A percentile compares a stretch with the other conserved stretches of the same genome.
Conservation (phyloP, 1,140 invertebrate genomes). For the Berghia stephanieae region DNA sequence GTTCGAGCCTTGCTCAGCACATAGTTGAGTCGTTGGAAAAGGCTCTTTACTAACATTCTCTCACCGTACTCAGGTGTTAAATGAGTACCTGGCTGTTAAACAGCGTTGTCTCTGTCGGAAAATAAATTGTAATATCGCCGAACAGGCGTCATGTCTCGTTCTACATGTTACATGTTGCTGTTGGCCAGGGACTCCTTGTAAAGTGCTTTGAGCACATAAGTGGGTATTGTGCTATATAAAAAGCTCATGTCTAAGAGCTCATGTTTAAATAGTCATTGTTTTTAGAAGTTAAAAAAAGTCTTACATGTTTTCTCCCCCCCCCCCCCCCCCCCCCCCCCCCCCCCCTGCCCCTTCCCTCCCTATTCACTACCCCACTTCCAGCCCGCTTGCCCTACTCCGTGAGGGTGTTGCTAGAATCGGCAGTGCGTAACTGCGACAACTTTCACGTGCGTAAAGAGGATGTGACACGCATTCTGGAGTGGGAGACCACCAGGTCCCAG, state of each 20-base stretch:
- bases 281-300: background rate
- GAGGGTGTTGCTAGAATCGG: constrained; percentile 91
- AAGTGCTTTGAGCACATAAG: background rate
- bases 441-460: constrained; percentile 87
- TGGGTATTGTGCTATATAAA: background rate
- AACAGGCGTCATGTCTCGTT: no score
- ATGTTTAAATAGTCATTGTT: background rate
- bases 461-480: constrained; percentile 90
- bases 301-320: constrained; percentile 17
- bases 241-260: background rate
- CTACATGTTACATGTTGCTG: no score
- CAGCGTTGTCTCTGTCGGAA: no score
- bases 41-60: no score
- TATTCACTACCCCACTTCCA: constrained; percentile 73
- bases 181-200: no score
- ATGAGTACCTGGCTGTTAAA: no score
- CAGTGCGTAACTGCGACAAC: constrained; percentile 94
- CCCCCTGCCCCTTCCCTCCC: constrained; percentile 81
- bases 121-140: no score
- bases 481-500: constrained; percentile 79
- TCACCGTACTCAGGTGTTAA: no score
- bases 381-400: constrained; percentile 89
- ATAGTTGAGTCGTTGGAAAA: no score
- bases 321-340: constrained; percentile 81
- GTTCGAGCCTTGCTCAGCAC: no score